Evolutionary conservation across 2,888 invertebrate genomes (phyloP), one percentile per base, ranked within the genome.

Genomic region (Dermolepida albohirtum): DNA sequence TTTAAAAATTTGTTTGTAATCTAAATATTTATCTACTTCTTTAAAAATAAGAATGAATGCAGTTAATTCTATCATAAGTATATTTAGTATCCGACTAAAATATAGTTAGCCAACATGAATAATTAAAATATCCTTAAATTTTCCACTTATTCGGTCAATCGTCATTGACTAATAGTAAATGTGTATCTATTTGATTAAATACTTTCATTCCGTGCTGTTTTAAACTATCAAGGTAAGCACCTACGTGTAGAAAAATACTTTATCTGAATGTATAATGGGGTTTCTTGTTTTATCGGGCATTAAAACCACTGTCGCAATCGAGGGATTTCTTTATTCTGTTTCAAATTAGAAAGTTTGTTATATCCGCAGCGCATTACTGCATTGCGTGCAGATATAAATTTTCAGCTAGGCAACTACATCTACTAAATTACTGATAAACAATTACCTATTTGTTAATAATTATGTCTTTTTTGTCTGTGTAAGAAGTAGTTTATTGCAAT

Each of bases 171-270:
- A 64, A 63, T 11, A 43, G 55, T 22, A 57, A 57, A 22, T 43
- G 55, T 27, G 12, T 34, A 55, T 55, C 39, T 55, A 63, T 65
- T 54, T 65, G 55, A 65, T 65, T 65, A 55, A 54, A 17, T 40
- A 67, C 67, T 67, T 67, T 67, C 67, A 67, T 44, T 55, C 43
- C 41, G 41, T 22, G 27, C 43, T 44, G 49, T 52, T 67, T 63
- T 67, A 63, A 27, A 41, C 40, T 59, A 67, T 40, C 67, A 67
- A 64, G 67, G 67, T 64, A 40, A 67, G 52, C 67, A 62, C 55
- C 47, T 67, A 49, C 40, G 54, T 51, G 47, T 39, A 43, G 34
- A 52, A 63, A 67, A 63, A 57, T 50, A 67, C 62, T 43, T 40
- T 51, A 44, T 54, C 34, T 47, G 63, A 52, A 64, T 64, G 43